Evolutionary conservation across 2,113 vertebrate species (phyloP).

Genomic region (Melanocharis versteri): DNA sequence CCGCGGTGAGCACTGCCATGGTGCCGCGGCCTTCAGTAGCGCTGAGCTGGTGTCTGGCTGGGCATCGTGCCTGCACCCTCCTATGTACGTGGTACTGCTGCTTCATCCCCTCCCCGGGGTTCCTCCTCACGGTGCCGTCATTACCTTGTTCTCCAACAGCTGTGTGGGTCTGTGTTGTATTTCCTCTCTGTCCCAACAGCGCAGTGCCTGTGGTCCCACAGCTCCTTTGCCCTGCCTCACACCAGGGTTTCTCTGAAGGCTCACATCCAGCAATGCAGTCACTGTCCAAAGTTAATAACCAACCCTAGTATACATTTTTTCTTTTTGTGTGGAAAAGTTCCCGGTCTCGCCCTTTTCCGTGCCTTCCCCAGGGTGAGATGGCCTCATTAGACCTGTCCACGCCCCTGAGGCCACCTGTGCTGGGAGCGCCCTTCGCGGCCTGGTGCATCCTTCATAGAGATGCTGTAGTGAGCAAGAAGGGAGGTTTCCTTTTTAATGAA

Average conservation of each 20-base stretch:
- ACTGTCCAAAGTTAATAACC: fast-evolving
- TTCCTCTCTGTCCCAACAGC: neutral
- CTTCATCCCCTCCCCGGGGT: fast-evolving
- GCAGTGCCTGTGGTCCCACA: neutral
- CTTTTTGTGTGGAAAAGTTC: fast-evolving
- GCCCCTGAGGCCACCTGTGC: neutral
- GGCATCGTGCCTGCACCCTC: fast-evolving
- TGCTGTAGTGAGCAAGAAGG: neutral
- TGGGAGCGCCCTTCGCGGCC: neutral
- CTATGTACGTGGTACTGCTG: fast-evolving
- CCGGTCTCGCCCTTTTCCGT: fast-evolving
- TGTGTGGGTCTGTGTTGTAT: fast-evolving
- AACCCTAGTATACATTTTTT: fast-evolving
- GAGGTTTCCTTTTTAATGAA: neutral
- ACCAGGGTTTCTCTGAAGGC: neutral
- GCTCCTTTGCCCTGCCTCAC: neutral
- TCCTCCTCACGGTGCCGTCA: neutral
- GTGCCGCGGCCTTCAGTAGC: neutral
- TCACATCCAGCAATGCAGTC: neutral
- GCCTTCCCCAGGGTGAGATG: neutral
- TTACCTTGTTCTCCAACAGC: too few species aligned
- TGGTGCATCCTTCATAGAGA: fast-evolving
- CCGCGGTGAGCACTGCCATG: neutral
- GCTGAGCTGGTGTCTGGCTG: neutral
- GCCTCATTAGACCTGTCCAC: fast-evolving